Evolutionary conservation across 2,888 invertebrate species (phyloP), one percentile per base, ranked within the genome.

Genomic region (Agrochola lychnidis): DNA sequence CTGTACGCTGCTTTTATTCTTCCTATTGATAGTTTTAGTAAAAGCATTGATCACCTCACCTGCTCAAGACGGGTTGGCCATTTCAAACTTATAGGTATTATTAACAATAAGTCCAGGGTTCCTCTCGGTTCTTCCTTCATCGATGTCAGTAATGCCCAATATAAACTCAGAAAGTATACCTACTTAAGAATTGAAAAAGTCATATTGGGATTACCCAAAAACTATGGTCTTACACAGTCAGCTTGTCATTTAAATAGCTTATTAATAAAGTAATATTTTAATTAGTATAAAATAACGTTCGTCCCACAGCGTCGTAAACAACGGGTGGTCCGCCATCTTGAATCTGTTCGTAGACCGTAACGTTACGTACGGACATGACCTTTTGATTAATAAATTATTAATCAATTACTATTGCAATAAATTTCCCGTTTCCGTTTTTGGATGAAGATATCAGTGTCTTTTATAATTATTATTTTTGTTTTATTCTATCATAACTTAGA

Each of bases 381-480:
- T 86, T 74, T 78, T 77, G 14, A 61, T 66, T 78, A 70, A 87
- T 82, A 76, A 62, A 83, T 84, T 89, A 74, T 72, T 74, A 89
- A 89, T 87, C 79, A 89, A 88, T 88, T 84, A 88, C 56, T 22
- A 36, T 76, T 81, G 68, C 63, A 51, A 88, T 87, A 80, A 87
- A 89, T 87, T 76, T 40, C 36, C 57, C 57, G 62, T 76, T 79
- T 78, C 88, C 76, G 64, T 66, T 79, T 70, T 61, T 40, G 53
- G 66, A 85, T 87, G 74, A 83, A 88, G 85, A 42, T 67, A 74
- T 88, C 70, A 76, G 70, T 70, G 69, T 64, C 51, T 45, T 30
- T 63, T 40, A 80, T 36, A 67, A 73, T 68, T 25, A 57, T 75
- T 67, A 59, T 48, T 83, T 68, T 61, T 64, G 63, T 51, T 70